Conservation (phyloP, 2,888 invertebrate species). For the Drosophila nigritarsus region DNA sequence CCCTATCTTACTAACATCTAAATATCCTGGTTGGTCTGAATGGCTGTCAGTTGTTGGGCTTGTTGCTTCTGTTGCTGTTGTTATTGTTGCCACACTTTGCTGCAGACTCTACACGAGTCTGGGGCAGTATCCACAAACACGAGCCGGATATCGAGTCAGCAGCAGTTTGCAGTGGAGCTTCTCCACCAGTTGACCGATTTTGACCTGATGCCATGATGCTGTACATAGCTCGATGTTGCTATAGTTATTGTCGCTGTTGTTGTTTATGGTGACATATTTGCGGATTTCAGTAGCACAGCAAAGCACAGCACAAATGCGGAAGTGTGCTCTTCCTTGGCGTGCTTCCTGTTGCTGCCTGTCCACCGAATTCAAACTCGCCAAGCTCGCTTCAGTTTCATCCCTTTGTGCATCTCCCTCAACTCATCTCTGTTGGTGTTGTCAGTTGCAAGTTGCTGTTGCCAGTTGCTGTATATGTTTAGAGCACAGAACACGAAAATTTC, state of each 20-base stretch:
- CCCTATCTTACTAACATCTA: constrained; percentile 53
- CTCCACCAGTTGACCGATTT: constrained; percentile 6
- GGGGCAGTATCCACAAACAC: constrained; percentile 1
- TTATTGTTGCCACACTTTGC: constrained; percentile 32
- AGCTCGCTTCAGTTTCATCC: constrained; percentile 22
- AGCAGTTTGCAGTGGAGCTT: constrained; percentile 36
- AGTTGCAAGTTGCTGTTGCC: neutral
- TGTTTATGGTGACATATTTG: constrained; percentile 70
- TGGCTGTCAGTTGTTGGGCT: constrained; percentile 26
- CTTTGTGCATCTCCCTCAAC: constrained; percentile 20
- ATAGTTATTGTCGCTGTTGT: constrained; percentile 30
- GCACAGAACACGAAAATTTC: constrained; percentile 64
- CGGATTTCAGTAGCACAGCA: constrained; percentile 36
- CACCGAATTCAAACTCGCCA: neutral
- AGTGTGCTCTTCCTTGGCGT: constrained; percentile 62
- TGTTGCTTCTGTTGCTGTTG: neutral
- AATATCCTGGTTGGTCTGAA: constrained; percentile 55
- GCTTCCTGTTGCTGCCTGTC: constrained; percentile 58
- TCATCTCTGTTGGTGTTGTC: neutral
- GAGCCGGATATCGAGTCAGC: constrained; percentile 67
- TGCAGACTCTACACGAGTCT: constrained; percentile 25
- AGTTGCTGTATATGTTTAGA: constrained; percentile 43
- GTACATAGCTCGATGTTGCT: constrained; percentile 10
- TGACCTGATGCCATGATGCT: constrained; percentile 26
- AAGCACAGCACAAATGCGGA: constrained; percentile 51